Evolutionary conservation across 2,888 invertebrate genomes (phyloP), one percentile per base, ranked within the genome.

Genomic region (Frankliniella intonsa): DNA sequence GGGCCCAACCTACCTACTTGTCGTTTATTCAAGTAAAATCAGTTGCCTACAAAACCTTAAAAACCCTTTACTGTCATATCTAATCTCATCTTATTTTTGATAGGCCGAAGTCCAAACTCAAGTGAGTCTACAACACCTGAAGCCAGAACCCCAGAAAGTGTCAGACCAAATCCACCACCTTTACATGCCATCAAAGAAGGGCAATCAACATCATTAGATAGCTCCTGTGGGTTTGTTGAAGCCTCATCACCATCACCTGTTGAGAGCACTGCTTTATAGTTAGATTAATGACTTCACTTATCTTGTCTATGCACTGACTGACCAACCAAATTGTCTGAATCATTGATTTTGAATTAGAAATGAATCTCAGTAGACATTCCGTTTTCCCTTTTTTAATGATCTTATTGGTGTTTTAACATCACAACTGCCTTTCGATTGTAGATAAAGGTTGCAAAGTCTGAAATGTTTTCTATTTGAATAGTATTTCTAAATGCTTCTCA

Each of bases 121-220:
- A 91, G 92, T 19, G 92, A 92, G 81, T 91, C 90, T 81, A 91
- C 89, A 82, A 91, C 92, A 38, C 92, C 91, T 12, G 92, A 90
- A 85, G 89, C 90, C 11, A 86, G 90, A n/a, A 88, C 89, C 2
- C 85, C 86, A 22, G 83, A 83, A 38, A 76, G 69, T 12, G 25
- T 76, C 22, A 22, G 69, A 2, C 69, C 69, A 11, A 82, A 83
- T 55, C 84, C 84, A 12, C 90, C 90, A 0, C 89, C 90, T 50
- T 86, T 91, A 50, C 89, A 89, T 83, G 90, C 90, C 0, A 91
- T 91, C n/a, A 88, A 88, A 62, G 91, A 91, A 85, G 90, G 90
- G 3, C 89, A 89, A 22, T 12, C 25, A 25, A 76, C 25, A 84
- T 86, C 81, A 14, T 7, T 76, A 19, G 50, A 65, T 10, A 76